Percentiles rank a stretch among this genome's conserved stretches.
Conservation (phyloP, 2,113 vertebrate genomes). For the Motacilla tschutschensis region DNA sequence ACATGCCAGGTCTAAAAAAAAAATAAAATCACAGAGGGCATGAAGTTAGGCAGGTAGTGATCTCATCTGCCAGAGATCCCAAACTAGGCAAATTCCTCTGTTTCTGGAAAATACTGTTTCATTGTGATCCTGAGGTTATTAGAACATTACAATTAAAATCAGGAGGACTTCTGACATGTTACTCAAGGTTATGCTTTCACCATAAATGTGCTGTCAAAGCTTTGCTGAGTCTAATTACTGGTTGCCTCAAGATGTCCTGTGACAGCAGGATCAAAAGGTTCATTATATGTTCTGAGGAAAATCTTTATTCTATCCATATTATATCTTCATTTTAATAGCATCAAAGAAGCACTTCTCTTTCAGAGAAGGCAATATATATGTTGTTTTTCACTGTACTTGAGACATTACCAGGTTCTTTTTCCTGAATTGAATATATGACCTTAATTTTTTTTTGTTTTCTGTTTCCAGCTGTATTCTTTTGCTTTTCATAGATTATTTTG, state of each 20-base stretch:
- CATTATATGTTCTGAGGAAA: background rate
- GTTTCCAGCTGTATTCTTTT: background rate
- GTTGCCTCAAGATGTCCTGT: background rate
- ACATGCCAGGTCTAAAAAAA: background rate
- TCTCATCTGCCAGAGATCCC: background rate
- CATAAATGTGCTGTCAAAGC: background rate
- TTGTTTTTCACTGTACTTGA: background rate
- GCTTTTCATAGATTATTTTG: background rate
- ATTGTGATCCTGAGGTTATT: background rate
- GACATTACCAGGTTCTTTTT: background rate
- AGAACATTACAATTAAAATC: background rate
- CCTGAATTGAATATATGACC: background rate
- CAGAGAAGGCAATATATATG: background rate
- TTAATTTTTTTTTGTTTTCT: background rate
- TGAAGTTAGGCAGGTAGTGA: background rate
- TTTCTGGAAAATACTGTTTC: background rate
- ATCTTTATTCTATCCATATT: background rate
- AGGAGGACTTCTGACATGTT: background rate
- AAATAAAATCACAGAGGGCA: background rate
- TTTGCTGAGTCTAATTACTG: constrained; percentile 13
- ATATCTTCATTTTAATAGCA: constrained; percentile 9
- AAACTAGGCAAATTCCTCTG: background rate
- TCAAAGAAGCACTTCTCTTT: background rate
- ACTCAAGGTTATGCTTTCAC: background rate
- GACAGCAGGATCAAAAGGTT: constrained; percentile 36